Evolutionary conservation across 1,140 invertebrate genomes (phyloP), one percentile per base, ranked within the genome.

Genomic region (Rhyzopertha dominica): DNA sequence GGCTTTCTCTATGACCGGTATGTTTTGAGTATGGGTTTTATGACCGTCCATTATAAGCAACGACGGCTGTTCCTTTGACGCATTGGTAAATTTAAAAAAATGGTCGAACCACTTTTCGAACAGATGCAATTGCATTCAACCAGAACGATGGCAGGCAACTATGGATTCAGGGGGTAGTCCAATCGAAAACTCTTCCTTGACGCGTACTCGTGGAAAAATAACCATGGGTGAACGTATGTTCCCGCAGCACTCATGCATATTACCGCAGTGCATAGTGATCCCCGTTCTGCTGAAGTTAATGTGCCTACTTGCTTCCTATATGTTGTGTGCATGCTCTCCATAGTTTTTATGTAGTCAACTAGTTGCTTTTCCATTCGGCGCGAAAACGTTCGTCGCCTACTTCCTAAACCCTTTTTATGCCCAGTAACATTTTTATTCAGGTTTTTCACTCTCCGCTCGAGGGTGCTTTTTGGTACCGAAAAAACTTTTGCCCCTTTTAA

Each of bases 61-160:
- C 18, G 58, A 58, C 5, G 58, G 58, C n/a, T 50, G 31, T 7
- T 61, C 55, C 37, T 22, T 30, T 3, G 52, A 31, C 16, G 63
- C 53, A 20, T 58, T 56, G 1, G 40, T 31, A 22, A 45, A 20
- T 1, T 23, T 13, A 7, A 62, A 7, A 37, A 65, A 66, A 37
- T 60, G 53, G 30, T 63, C 49, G 28, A 69, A 53, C 65, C 61
- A 65, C 30, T 58, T 5, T 2, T 44, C 32, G 41, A 65, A 62
- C 8, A 62, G 23, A 4, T 57, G 54, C 29, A 47, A 44, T 23
- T 58, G 57, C 20, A 65, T 66, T 56, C 61, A 70, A 13, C 62
- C 64, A 47, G 49, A 45, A 49, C 43, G 14, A 50, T 61, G 53
- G 46, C 58, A 61, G 20, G 37, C 49, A 34, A 16, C 50, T 30